Base-by-base conservation (phyloP, 2,113 vertebrate genomes). In the Paradoxurus hermaphroditus region DNA sequence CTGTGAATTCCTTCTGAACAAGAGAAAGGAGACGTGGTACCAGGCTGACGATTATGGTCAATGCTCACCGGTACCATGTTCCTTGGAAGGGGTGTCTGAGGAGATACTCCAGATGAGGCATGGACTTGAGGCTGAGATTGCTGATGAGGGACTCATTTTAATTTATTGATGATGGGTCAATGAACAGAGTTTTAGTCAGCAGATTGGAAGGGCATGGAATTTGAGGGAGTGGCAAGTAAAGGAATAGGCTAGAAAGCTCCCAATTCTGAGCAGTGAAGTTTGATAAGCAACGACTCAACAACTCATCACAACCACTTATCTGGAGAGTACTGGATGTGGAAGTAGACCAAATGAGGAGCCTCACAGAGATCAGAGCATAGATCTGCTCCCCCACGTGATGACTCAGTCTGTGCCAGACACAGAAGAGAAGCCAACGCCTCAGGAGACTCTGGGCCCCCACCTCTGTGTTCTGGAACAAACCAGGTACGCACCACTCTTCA, bases 31-130 rank as follows among this genome's bases (percentile, higher is more conserved):
- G 72, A 75, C 41, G 29, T 1, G 27, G 41, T 41, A 27, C 7
- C 72, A 29, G 6, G 6, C 13, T 15, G 72, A 44, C 39, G 0
- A 44, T 39, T 75, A 6, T 1, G 27, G 72, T 41, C 72, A 16
- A 44, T 4, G 41, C 72, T 29, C 12, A 23, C 12, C 2, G 0
- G 6, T 7, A 44, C 23, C 21, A 5, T 41, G 23, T 23, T 73
- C 72, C 72, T 44, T 46, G 25, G 15, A 41, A 44, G 41, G 72
- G 29, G 72, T 29, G 72, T 75, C 41, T 75, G 39, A 75, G 27
- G 39, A 75, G 13, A 1, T 29, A 41, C 2, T 46, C 41, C 6
- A 15, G 7, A 41, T 15, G 14, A 75, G 41, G 41, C 25, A 9
- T 27, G 29, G 41, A 16, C 27, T 29, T 1, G 39, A 18, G 3